phyloP scores from a whole-genome alignment of 2,797 vertebrate genomes.

The Bovichtus diacanthus region DNA sequence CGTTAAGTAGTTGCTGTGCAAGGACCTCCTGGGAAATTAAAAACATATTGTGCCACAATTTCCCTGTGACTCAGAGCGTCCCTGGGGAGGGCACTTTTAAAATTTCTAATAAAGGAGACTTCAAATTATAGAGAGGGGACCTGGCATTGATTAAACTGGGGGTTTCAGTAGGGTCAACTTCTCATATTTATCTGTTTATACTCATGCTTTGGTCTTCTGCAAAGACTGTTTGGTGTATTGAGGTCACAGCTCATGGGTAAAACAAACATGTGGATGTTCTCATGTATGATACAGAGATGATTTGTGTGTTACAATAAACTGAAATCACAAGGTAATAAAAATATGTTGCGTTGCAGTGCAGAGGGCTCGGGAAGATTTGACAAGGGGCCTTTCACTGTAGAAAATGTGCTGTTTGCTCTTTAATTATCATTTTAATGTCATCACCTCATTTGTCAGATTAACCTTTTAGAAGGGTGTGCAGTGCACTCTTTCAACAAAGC shows the following conservation, averaged over 20 bases:
- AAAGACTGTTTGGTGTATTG: constrained; percentile 70
- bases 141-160: constrained; percentile 86
- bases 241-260: constrained; percentile 76
- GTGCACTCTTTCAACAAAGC: constrained; percentile 8
- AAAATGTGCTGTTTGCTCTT: constrained; percentile 24
- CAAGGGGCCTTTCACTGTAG: constrained; percentile 16
- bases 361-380: neutral
- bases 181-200: constrained; percentile 84
- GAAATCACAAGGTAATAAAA: constrained; percentile 56
- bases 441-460: constrained; percentile 59
- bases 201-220: constrained; percentile 58
- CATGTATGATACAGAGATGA: constrained; percentile 67
- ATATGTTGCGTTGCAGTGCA: constrained; percentile 16
- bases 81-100: constrained; percentile 81
- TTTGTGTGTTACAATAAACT: constrained; percentile 77
- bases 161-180: constrained; percentile 80
- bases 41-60: constrained; percentile 88
- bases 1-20: constrained; percentile 83
- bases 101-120: constrained; percentile 87
- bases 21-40: constrained; percentile 87
- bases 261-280: constrained; percentile 68
- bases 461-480: constrained; percentile 49
- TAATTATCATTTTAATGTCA: constrained; percentile 51
- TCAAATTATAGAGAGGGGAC: constrained; percentile 84
- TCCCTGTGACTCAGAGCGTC: constrained; percentile 79